A percentile compares a stretch with the other conserved stretches of the same genome.
These are phyloP conservation scores for Spinus pinus DNA, from an alignment of 2,797 vertebrate genomes.

Conservation along the genomic window DNA sequence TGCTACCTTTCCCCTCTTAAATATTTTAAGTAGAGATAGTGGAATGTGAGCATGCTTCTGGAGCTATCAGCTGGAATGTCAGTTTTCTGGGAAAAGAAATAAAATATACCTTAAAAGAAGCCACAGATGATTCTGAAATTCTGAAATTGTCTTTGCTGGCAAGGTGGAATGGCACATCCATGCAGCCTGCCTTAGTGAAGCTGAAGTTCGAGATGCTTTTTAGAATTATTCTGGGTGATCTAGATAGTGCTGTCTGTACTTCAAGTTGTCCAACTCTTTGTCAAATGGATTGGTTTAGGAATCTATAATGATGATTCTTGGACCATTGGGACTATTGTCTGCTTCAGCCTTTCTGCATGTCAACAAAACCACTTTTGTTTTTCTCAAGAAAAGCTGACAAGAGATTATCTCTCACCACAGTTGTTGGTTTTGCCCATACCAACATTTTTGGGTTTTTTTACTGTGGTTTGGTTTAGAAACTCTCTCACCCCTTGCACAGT, in stretches of 20 bases:
- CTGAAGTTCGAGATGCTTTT: neutral
- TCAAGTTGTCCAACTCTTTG: neutral
- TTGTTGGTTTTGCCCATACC: neutral
- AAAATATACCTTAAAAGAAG: neutral
- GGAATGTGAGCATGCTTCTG: neutral
- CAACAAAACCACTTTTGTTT: neutral
- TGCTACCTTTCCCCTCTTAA: conserved; percentile 17
- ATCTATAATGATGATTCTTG: neutral
- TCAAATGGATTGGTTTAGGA: neutral
- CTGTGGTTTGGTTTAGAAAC: neutral
- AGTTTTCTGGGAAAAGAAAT: neutral
- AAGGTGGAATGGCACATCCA: neutral
- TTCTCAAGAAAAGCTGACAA: neutral
- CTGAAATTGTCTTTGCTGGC: neutral
- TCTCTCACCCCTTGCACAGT: neutral
- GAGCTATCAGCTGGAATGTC: neutral
- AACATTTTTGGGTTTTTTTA: neutral
- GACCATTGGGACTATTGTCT: neutral
- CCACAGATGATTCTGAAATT: neutral
- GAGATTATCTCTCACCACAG: neutral
- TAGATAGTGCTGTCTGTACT: neutral
- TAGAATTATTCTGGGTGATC: neutral
- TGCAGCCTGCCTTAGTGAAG: neutral
- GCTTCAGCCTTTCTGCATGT: neutral
- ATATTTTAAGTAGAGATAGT: neutral